Conservation (phyloP, 2,113 vertebrate species). For the Hystrix brachyura region DNA sequence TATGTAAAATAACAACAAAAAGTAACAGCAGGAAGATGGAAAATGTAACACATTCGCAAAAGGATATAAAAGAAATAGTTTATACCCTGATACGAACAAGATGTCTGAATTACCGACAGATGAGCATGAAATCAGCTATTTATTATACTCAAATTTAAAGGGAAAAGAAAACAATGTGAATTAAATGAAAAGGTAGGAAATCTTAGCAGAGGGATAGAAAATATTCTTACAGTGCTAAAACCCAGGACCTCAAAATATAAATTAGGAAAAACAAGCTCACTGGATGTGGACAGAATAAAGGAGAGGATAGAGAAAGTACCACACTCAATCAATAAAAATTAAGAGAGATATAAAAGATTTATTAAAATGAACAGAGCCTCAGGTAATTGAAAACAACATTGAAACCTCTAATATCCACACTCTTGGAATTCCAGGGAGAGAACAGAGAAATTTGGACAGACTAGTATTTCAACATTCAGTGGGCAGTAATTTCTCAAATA, state of each 20-base stretch:
- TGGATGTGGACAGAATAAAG: not conserved
- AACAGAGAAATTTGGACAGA: not conserved
- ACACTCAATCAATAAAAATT: not conserved
- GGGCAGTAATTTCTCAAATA: not conserved
- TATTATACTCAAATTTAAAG: not conserved
- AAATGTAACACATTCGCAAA: not conserved
- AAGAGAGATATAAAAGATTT: not conserved
- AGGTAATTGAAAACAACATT: not conserved
- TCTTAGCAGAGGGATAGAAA: not conserved
- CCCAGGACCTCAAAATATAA: not conserved
- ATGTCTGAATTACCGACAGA: not conserved
- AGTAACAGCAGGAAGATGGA: not conserved
- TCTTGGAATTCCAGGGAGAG: not conserved
- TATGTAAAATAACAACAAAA: too few species aligned
- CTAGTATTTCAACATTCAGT: not conserved
- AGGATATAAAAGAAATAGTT: not conserved
- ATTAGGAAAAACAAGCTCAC: not conserved
- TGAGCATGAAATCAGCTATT: not conserved
- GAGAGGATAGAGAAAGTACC: not conserved
- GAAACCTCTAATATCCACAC: not conserved
- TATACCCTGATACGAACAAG: too few species aligned
- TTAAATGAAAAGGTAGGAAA: not conserved
- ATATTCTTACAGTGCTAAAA: not conserved
- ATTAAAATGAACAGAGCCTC: not conserved
- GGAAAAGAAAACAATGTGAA: not conserved